These are phyloP conservation scores for Philhelius pedissequus DNA, from an alignment of 2,888 invertebrate genomes.

Conservation along the genomic window DNA sequence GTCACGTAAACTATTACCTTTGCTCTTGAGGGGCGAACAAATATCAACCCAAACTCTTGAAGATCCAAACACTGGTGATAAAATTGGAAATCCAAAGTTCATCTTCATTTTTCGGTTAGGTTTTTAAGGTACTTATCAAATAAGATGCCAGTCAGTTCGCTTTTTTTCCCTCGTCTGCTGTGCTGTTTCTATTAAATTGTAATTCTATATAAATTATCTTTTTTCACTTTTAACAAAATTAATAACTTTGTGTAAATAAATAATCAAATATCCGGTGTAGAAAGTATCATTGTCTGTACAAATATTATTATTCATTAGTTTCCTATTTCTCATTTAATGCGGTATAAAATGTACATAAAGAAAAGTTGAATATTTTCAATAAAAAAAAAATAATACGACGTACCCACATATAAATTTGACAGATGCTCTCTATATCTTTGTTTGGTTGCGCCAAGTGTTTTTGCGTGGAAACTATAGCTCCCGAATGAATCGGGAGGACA, in stretches of 20 bases:
- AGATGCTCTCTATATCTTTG: background rate
- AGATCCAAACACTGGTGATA: background rate
- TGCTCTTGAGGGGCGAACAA: background rate
- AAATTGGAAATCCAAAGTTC: background rate
- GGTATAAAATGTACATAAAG: background rate
- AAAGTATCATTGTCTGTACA: background rate
- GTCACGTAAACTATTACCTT: constrained; percentile 40
- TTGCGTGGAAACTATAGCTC: background rate
- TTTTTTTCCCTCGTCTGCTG: background rate
- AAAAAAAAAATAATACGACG: background rate
- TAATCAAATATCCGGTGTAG: constrained; percentile 16
- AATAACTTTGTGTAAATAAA: constrained; percentile 19
- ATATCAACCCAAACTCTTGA: background rate
- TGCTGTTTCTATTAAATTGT: background rate
- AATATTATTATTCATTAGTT: background rate
- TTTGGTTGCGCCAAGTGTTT: constrained; percentile 45
- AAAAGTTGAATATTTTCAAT: background rate
- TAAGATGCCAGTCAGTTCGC: background rate
- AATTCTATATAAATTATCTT: background rate
- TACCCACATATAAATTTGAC: constrained; percentile 1
- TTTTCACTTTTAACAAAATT: background rate
- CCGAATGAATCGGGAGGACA: constrained; percentile 51
- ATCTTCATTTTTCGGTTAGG: background rate
- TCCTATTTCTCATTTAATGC: background rate
- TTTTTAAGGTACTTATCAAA: background rate